Base-by-base conservation (phyloP, 1,140 invertebrate species). In the Drosophila triauraria region DNA sequence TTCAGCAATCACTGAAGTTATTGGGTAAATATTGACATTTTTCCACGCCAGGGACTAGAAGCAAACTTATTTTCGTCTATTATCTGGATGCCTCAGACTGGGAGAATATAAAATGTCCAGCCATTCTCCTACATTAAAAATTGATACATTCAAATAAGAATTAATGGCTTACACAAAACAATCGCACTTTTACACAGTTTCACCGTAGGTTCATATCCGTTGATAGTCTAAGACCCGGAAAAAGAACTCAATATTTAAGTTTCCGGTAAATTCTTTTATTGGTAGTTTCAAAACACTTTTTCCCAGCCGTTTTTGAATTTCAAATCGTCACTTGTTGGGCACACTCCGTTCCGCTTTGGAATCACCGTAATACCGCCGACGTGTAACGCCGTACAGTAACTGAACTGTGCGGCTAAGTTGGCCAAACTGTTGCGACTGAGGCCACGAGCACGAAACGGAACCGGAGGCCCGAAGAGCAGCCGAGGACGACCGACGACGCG, bases 311-410 rank as follows among this genome's bases (percentile, higher is more conserved):
- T 10, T 60, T 60, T 51, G 17, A 32, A 50, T 40, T 38, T 58
- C 58, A 68, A 61, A 75, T 57, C 65, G 72, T 88, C 76, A 87
- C 84, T 88, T 87, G 84, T 87, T 87, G 80, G 75, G 32, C 60
- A 44, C 59, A 46, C 58, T 62, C 60, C 40, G 54, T 13, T 64
- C 27, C 42, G 59, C 50, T 64, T 60, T 51, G 48, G 27, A 63
- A 25, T 56, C 35, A 58, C 43, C 51, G 38, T 67, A 57, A 47
- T 72, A 90, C 82, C 85, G 86, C 79, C 69, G 70, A 70, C 78
- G 69, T 79, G 60, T 57, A 75, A 76, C 78, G 85, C 65, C 86
- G 75, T 82, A 80, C 85, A 90, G 85, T 85, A 88, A 88, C 85
- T 88, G 81, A 78, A 82, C 78, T 76, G 80, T 48, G 70, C 65